phyloP scores from a whole-genome alignment of 2,797 vertebrate genomes.

The Hipposideros larvatus region DNA sequence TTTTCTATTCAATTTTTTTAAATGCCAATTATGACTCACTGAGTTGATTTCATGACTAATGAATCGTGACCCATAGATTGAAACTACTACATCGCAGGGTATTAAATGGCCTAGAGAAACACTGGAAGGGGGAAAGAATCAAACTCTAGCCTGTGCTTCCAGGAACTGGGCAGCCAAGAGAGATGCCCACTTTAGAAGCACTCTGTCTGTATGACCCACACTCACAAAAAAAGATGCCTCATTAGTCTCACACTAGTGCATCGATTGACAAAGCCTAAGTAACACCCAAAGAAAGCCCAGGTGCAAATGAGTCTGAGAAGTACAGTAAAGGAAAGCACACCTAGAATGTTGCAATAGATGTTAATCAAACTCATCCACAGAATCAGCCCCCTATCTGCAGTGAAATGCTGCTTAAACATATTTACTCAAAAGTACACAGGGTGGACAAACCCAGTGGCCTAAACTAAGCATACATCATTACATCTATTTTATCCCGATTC shows the following conservation, averaged over 20 bases:
- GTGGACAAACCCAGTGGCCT: not conserved
- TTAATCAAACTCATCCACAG: not conserved
- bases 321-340: not conserved
- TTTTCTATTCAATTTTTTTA: not conserved
- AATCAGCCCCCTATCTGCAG: not conserved
- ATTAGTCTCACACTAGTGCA: not conserved
- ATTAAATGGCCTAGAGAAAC: not conserved
- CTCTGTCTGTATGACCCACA: not conserved
- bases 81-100: not conserved
- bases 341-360: not conserved
- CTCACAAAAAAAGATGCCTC: accelerated
- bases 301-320: not conserved
- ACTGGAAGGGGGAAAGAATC: not conserved
- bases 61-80: not conserved
- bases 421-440: not conserved
- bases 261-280: not conserved
- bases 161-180: not conserved
- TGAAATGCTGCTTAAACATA: not conserved
- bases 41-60: not conserved
- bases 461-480: not conserved
- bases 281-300: not conserved
- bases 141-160: not conserved
- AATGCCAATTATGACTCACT: not conserved
- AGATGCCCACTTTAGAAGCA: not conserved
- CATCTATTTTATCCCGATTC: not conserved